A percentile compares a stretch with the other conserved stretches of the same genome.
Evolutionary conservation across 2,888 invertebrate species (phyloP).

Genomic region (Tetropium fuscum): DNA sequence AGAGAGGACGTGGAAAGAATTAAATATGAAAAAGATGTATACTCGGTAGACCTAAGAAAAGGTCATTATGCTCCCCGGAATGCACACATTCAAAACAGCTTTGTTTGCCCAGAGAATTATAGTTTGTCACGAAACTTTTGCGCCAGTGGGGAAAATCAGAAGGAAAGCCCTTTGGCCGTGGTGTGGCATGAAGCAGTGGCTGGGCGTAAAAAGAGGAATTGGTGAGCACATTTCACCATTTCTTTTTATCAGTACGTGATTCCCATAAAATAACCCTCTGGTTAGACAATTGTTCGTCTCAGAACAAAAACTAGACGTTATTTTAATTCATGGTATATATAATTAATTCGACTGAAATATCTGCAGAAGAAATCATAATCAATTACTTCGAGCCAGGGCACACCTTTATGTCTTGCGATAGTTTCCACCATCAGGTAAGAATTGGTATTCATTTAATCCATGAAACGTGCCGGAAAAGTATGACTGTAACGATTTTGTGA

Average conservation of each 20-base stretch:
- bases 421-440: neutral
- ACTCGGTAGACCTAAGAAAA: neutral
- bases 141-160: constrained; percentile 1
- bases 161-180: neutral
- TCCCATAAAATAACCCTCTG: neutral
- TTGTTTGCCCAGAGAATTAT: constrained; percentile 5
- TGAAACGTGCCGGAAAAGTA: neutral
- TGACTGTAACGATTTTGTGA: neutral
- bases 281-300: constrained; percentile 1
- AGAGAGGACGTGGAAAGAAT: constrained; percentile 5
- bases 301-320: constrained; percentile 5
- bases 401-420: neutral
- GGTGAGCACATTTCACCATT: constrained; percentile 6
- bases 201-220: constrained; percentile 5
- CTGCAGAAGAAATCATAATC: neutral
- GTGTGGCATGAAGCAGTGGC: constrained; percentile 2
- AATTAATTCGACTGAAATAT: neutral
- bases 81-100: constrained; percentile 3
- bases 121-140: constrained; percentile 1
- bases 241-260: constrained; percentile 4
- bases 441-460: neutral
- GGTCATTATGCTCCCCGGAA: constrained; percentile 1
- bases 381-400: neutral
- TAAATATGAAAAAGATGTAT: constrained; percentile 5
- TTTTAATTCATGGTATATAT: neutral